Conservation (phyloP, 2,797 vertebrate genomes). For the Rhinichthys osculus region DNA sequence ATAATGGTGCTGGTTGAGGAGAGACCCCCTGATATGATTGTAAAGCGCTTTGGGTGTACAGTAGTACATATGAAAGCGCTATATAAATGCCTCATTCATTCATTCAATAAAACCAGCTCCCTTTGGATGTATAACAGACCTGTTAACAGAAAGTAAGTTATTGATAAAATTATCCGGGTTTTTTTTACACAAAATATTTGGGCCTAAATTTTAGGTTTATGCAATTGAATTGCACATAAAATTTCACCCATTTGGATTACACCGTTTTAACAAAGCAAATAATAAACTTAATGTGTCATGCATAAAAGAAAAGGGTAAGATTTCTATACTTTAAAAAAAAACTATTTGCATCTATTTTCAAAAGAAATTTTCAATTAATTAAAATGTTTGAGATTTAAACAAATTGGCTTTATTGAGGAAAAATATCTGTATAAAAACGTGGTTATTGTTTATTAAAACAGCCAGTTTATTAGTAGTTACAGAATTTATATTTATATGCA, state of each 20-base stretch:
- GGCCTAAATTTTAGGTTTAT: neutral
- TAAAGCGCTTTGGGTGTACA: no score
- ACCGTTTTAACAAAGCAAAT: neutral
- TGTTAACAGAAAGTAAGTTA: neutral
- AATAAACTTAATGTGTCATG: neutral
- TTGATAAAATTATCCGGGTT: neutral
- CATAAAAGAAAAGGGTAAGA: no score
- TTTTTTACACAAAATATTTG: neutral
- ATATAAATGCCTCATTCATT: no score
- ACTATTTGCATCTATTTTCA: neutral
- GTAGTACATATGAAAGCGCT: no score
- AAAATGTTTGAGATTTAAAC: neutral
- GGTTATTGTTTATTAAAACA: neutral
- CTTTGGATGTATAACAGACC: neutral
- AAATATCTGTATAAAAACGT: neutral
- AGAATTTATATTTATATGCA: neutral
- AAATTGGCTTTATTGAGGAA: neutral
- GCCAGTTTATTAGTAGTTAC: neutral
- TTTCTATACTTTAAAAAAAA: no score
- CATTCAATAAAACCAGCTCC: neutral
- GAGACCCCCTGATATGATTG: no score
- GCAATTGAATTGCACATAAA: neutral
- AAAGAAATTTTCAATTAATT: neutral
- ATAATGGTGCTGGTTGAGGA: no score
- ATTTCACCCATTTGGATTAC: neutral